Conservation (phyloP, 2,888 invertebrate genomes). For the Antheraea assamensis region DNA sequence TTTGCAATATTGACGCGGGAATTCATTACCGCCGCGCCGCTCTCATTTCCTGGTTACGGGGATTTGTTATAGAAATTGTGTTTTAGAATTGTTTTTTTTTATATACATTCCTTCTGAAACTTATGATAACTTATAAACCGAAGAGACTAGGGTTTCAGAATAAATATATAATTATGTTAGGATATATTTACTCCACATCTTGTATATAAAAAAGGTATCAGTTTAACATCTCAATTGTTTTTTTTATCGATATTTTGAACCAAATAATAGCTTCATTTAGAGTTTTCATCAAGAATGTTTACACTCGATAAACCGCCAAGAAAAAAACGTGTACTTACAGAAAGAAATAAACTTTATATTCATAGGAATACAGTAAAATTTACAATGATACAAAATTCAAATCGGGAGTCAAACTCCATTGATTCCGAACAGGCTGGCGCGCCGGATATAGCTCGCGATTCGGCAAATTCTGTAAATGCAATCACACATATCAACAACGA, state of each 20-base stretch:
- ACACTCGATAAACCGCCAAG: background rate
- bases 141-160: no score
- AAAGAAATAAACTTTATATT: background rate
- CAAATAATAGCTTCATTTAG: background rate
- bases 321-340: background rate
- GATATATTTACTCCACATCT: no score
- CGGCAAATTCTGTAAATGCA: constrained; percentile 2
- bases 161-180: no score
- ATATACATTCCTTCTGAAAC: no score
- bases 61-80: background rate
- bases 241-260: background rate
- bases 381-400: background rate
- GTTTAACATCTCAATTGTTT: no score
- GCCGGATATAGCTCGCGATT: background rate
- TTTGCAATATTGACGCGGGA: background rate
- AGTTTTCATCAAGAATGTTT: background rate
- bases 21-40: background rate
- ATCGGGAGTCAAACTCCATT: background rate
- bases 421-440: background rate
- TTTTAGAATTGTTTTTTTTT: no score
- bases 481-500: constrained; percentile 7
- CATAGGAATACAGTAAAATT: background rate
- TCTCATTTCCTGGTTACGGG: background rate
- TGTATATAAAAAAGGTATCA: no score
- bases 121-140: no score